phyloP scores from a whole-genome alignment of 1,140 invertebrate genomes.

The Acromyrmex heyeri region DNA sequence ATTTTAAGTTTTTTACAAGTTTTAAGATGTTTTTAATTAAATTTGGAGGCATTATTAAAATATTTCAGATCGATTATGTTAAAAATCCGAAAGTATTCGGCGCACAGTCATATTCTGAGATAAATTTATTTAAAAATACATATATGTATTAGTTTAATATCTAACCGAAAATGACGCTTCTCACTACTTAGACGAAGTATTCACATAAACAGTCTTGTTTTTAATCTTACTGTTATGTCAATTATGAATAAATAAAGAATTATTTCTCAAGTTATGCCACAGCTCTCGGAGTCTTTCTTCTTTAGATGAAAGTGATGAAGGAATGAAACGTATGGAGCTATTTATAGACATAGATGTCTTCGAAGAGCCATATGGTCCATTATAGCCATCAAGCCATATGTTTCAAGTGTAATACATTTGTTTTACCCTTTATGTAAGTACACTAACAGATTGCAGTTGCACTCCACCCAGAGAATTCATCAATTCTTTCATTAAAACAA shows the following conservation, averaged over 20 bases:
- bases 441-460: neutral
- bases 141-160: too few relatives aligned
- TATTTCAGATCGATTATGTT: too few relatives aligned
- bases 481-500: neutral
- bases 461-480: neutral
- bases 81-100: too few relatives aligned
- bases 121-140: too few relatives aligned
- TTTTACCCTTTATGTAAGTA: conserved; percentile 48
- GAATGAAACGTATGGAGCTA: conserved; percentile 64
- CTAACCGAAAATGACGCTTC: too few relatives aligned
- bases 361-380: conserved; percentile 74
- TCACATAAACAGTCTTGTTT: too few relatives aligned
- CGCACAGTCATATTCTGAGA: too few relatives aligned
- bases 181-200: too few relatives aligned
- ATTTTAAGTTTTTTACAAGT: too few relatives aligned
- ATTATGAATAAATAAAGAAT: neutral
- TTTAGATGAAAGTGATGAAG: conserved; percentile 40
- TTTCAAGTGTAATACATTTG: conserved; percentile 44
- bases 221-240: neutral
- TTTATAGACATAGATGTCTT: conserved; percentile 72
- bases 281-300: conserved; percentile 7
- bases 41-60: too few relatives aligned
- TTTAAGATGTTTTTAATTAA: too few relatives aligned
- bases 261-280: neutral
- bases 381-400: conserved; percentile 66